Percentiles rank a stretch among this genome's conserved stretches.
Conservation (phyloP, 1,140 invertebrate species). For the Leptopilina clavipes region DNA sequence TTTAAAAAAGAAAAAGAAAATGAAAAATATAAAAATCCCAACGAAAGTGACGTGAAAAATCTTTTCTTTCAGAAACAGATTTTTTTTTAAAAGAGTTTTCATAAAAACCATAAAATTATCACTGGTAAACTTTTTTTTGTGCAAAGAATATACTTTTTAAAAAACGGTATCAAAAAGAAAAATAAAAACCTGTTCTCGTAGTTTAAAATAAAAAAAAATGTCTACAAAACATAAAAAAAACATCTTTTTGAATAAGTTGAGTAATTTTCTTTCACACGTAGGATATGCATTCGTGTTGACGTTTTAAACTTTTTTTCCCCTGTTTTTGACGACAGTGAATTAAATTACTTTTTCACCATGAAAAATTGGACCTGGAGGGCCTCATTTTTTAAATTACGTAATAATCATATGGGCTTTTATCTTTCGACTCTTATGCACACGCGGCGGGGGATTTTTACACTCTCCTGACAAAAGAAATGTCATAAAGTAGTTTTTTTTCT, state of each 20-base stretch:
- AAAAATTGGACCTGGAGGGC: not conserved
- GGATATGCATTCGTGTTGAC: no score
- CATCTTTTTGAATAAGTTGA: not conserved
- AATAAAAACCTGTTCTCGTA: no score
- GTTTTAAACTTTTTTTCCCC: not conserved
- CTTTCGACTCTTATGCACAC: not conserved
- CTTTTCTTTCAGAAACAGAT: no score
- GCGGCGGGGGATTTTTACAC: not conserved
- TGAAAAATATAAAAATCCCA: no score
- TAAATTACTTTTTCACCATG: not conserved
- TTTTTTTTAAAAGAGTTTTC: no score
- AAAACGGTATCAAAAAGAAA: no score
- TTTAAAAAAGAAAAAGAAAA: no score
- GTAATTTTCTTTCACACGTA: not conserved
- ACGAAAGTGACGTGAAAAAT: no score
- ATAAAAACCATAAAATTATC: no score
- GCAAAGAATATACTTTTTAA: no score
- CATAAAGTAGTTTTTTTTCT: constrained; percentile 9
- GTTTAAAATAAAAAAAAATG: not conserved
- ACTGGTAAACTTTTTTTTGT: no score
- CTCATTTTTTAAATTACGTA: constrained; percentile 24
- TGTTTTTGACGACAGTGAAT: not conserved
- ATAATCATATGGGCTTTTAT: not conserved
- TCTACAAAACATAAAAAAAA: not conserved
- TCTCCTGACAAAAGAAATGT: constrained; percentile 14